Evolutionary conservation across 2,888 invertebrate genomes (phyloP).

Genomic region (Margaritifera margaritifera): DNA sequence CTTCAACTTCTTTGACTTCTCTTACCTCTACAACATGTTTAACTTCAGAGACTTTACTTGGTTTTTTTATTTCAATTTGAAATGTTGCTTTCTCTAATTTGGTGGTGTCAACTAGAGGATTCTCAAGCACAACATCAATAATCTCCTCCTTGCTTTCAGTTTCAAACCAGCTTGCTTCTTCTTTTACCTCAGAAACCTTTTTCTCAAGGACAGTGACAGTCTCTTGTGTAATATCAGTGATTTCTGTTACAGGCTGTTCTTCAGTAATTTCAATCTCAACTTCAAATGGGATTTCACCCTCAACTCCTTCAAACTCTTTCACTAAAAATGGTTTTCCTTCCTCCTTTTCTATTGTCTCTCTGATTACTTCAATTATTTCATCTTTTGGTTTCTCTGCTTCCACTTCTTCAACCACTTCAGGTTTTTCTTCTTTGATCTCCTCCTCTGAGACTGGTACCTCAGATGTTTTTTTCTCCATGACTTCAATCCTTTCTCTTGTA

Average conservation of each 20-base stretch:
- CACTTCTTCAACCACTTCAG: slow-evolving; percentile 17
- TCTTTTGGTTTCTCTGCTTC: slow-evolving; percentile 37
- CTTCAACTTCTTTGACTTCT: slow-evolving; percentile 20
- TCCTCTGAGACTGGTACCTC: slow-evolving; percentile 3
- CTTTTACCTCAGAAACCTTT: background rate
- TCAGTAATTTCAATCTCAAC: slow-evolving; percentile 16
- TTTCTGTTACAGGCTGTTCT: background rate
- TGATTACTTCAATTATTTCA: slow-evolving; percentile 32
- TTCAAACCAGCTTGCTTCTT: background rate
- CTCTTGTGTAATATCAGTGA: background rate
- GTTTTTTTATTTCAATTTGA: too few species aligned
- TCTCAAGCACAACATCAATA: slow-evolving; percentile 1
- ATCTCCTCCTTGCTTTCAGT: background rate
- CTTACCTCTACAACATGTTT: slow-evolving; percentile 2
- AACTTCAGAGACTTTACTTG: slow-evolving; percentile 1
- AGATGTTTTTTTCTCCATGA: too few species aligned
- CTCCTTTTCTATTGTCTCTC: slow-evolving; percentile 19
- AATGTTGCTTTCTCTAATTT: background rate
- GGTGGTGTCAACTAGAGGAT: background rate
- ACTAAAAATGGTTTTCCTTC: slow-evolving; percentile 15
- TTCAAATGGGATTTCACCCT: slow-evolving; percentile 21
- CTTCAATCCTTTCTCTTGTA: background rate
- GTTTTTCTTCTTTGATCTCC: slow-evolving; percentile 3
- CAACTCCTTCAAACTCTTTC: slow-evolving; percentile 8
- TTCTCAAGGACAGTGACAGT: background rate